phyloP scores from a whole-genome alignment of 2,797 vertebrate species.

The Trichosurus vulpecula region DNA sequence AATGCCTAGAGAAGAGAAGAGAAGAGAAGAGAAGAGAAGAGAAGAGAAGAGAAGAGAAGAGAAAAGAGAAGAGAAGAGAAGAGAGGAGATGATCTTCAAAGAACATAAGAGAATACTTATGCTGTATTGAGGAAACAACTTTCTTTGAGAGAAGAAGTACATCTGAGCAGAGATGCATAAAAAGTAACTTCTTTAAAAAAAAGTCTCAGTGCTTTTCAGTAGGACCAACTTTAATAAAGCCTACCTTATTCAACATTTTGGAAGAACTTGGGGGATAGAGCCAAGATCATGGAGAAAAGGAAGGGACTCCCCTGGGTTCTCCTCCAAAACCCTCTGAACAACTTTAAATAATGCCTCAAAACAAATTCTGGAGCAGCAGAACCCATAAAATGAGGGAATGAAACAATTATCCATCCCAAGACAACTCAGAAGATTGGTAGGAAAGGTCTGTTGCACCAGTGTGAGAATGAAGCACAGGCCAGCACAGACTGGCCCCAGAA shows the following conservation, averaged over 20 bases:
- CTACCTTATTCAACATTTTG: neutral
- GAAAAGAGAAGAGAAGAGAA: too few relatives aligned
- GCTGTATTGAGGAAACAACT: neutral
- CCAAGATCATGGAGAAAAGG: too few relatives aligned
- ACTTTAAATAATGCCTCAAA: too few relatives aligned
- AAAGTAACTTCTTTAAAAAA: neutral
- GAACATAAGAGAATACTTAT: neutral
- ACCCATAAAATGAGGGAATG: too few relatives aligned
- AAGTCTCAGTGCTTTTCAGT: neutral
- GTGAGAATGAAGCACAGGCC: too few relatives aligned
- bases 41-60: too few relatives aligned
- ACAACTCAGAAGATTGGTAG: neutral
- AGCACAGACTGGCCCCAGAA: neutral
- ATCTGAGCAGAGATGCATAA: neutral
- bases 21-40: too few relatives aligned
- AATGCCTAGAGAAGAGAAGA: neutral
- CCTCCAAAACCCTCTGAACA: too few relatives aligned
- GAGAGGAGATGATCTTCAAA: neutral
- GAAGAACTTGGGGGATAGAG: neutral
- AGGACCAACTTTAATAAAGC: too few relatives aligned
- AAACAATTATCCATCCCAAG: neutral
- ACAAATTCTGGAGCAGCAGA: neutral
- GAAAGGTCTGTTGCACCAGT: neutral
- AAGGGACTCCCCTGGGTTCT: too few relatives aligned
- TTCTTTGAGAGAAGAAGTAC: neutral